Conservation (phyloP, 2,113 vertebrate genomes). For the Zingel zingel region DNA sequence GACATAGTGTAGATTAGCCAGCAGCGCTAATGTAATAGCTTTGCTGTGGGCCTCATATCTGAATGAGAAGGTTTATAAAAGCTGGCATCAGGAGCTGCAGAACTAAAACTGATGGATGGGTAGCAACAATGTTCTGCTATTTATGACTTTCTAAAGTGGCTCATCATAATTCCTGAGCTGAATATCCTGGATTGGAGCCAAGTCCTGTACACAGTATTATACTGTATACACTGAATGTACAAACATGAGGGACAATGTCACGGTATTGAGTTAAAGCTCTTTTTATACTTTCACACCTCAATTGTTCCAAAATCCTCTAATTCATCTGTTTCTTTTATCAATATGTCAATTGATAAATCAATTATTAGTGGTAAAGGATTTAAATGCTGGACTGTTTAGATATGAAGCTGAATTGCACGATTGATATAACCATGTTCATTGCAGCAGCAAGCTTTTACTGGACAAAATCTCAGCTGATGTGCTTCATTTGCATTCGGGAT, state of each 20-base stretch:
- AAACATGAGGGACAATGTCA: constrained; percentile 1
- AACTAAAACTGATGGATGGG: constrained; percentile 47
- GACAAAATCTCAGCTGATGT: constrained; percentile 33
- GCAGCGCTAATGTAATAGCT: constrained; percentile 69
- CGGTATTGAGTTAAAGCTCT: background rate
- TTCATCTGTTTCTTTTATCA: background rate
- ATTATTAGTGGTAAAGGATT: constrained; percentile 15
- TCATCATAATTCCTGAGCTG: constrained; percentile 36
- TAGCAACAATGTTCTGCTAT: constrained; percentile 34
- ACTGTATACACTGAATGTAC: background rate
- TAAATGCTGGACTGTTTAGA: constrained; percentile 18
- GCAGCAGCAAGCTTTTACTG: constrained; percentile 32
- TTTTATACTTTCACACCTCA: constrained; percentile 25
- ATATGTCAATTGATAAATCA: too few species aligned
- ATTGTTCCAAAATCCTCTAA: constrained; percentile 16
- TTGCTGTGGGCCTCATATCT: constrained; percentile 62
- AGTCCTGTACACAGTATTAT: background rate
- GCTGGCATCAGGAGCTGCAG: constrained; percentile 49
- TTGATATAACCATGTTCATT: constrained; percentile 26
- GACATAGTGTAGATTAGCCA: constrained; percentile 70
- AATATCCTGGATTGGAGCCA: constrained; percentile 32
- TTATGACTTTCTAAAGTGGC: constrained; percentile 42
- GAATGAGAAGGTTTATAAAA: constrained; percentile 75
- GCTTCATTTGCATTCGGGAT: constrained; percentile 46
- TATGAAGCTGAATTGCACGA: constrained; percentile 29